Percentiles rank a stretch among this genome's conserved stretches.
Conservation (phyloP, 2,113 vertebrate genomes). For the Okapia johnstoni region DNA sequence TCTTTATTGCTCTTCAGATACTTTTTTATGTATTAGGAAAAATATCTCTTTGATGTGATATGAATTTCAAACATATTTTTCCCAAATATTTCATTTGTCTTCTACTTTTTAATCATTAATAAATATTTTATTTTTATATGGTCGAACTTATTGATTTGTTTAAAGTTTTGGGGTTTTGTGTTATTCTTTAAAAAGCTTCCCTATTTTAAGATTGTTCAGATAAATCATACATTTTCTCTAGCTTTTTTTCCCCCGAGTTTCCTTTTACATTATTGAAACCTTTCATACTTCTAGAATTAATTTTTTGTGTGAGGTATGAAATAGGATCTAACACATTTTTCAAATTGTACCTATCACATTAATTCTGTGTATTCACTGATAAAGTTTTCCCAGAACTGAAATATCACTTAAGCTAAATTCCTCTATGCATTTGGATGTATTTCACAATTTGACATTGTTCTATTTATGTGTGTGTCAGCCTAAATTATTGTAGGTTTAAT, state of each 20-base stretch:
- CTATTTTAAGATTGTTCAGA: background rate
- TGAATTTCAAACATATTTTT: background rate
- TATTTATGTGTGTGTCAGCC: background rate
- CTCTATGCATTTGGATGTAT: background rate
- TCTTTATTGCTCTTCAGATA: background rate
- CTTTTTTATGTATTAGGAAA: background rate
- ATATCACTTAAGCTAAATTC: background rate
- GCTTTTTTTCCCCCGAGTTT: background rate
- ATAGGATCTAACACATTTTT: fast-evolving
- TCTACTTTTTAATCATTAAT: background rate
- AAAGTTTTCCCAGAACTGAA: background rate
- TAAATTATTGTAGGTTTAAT: background rate
- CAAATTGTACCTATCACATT: background rate
- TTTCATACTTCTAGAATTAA: background rate
- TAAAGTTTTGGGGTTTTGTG: background rate
- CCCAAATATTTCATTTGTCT: background rate
- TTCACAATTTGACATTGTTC: background rate
- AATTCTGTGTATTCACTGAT: background rate
- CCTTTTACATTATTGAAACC: background rate
- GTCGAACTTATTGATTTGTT: background rate
- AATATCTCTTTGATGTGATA: background rate
- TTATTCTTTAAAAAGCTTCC: background rate
- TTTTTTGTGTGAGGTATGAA: background rate
- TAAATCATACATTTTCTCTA: background rate
- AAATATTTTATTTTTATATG: constrained; percentile 1